Evolutionary conservation across 2,888 invertebrate species (phyloP), one percentile per base, ranked within the genome.

Genomic region (Synanthedon myopaeformis): DNA sequence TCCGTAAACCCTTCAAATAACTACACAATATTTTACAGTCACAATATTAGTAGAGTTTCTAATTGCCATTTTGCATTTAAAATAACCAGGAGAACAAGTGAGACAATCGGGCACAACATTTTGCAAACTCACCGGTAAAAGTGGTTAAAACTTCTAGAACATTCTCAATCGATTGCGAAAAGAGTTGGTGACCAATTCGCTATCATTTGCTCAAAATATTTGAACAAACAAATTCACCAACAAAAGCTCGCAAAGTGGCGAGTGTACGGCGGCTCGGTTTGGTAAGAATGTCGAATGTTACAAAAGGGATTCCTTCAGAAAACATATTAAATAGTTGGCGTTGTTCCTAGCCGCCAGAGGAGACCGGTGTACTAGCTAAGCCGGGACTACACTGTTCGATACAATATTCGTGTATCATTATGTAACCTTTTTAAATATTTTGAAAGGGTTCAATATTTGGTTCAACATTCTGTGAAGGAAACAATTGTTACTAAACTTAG

Each of bases 301-400:
- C 49, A 23, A 49, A 42, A 54, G 55, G 59, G 54, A 61, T 59
- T 57, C 59, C 59, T 57, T 41, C 52, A 57, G 59, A 60, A 63
- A 64, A 61, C 59, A 61, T 64, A 64, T 63, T 63, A 63, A 63
- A 64, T 63, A 64, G 62, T 60, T 62, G 57, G 53, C 57, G 51
- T 48, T 56, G 56, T 53, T 51, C 51, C 54, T 54, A 41, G 52
- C 58, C 59, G 54, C 54, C 35, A 17, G 52, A 52, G 50, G 28
- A 35, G 52, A 45, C 49, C 51, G 11, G 23, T 41, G 48, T 35
- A 19, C 28, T 14, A 49, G 19, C 49, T 19, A 49, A 12, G 12
- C 17, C n/a, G 13, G 12, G 45, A 45, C 45, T 13, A 45, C 45
- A 45, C 45, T 45, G 45, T 45, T 13, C n/a, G 13, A 12, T 11